These are phyloP conservation scores for Torymus auratus DNA, from an alignment of 2,888 invertebrate genomes.

Conservation along the genomic window DNA sequence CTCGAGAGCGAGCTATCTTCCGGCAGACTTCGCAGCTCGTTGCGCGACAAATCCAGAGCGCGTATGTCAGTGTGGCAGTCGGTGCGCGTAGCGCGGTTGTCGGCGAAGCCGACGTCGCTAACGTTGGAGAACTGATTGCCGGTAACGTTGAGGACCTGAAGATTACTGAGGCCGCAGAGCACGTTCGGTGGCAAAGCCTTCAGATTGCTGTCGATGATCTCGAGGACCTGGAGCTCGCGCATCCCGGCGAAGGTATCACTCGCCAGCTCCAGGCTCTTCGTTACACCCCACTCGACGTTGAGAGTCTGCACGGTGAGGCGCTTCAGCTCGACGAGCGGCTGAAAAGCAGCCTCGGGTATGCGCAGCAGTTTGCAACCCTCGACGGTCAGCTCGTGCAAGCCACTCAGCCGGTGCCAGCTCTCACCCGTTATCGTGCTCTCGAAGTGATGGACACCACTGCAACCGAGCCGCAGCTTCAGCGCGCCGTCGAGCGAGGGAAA, in stretches of 20 bases:
- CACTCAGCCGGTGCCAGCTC: constrained; percentile 84
- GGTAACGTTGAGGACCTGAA: constrained; percentile 90
- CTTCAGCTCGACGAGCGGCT: constrained; percentile 87
- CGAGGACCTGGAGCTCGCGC: constrained; percentile 87
- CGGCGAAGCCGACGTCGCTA: constrained; percentile 85
- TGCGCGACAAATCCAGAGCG: constrained; percentile 88
- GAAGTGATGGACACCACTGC: constrained; percentile 86
- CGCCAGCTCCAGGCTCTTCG: constrained; percentile 86
- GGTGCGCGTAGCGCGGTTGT: constrained; percentile 76
- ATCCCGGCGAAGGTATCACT: constrained; percentile 86
- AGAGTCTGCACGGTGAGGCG: constrained; percentile 87
- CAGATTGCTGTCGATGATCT: constrained; percentile 90
- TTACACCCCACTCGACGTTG: constrained; percentile 87
- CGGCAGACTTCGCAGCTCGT: constrained; percentile 85
- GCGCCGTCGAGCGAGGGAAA: constrained; percentile 82
- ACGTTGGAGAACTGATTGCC: constrained; percentile 88
- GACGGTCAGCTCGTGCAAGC: constrained; percentile 86
- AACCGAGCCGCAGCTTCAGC: constrained; percentile 85
- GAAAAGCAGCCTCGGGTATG: constrained; percentile 87
- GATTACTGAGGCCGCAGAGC: constrained; percentile 87
- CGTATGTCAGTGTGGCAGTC: constrained; percentile 82
- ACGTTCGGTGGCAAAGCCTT: constrained; percentile 87
- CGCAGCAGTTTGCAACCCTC: constrained; percentile 88
- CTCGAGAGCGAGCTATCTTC: constrained; percentile 87
- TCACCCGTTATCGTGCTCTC: constrained; percentile 87